Conservation (phyloP, 37 sponge, comb jelly and placozoan genomes). For the Beroe forskalii region DNA sequence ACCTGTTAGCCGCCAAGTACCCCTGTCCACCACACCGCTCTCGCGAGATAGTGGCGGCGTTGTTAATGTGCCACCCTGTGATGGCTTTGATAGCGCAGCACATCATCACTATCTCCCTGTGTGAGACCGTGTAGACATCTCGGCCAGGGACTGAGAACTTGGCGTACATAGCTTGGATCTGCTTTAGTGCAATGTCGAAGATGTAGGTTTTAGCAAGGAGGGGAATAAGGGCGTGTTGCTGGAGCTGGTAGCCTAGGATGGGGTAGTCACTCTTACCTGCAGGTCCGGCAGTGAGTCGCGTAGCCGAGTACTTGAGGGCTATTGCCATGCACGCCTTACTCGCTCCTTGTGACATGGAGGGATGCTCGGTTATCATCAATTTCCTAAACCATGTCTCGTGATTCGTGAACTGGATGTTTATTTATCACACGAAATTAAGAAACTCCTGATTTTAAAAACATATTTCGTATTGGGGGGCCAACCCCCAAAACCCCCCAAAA, state of each 20-base stretch:
- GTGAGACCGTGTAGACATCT: constrained; percentile 48
- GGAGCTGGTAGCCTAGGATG: constrained; percentile 54
- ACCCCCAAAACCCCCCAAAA: too few relatives aligned
- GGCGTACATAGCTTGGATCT: constrained; percentile 61
- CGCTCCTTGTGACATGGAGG: constrained; percentile 1
- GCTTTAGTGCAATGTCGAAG: constrained; percentile 59
- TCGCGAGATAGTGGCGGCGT: constrained; percentile 67
- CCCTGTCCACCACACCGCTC: constrained; percentile 99
- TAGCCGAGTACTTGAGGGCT: constrained; percentile 47
- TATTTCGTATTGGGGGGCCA: too few relatives aligned
- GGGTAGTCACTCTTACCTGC: constrained; percentile 60
- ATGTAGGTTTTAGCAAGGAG: constrained; percentile 63
- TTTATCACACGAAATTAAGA: too few relatives aligned
- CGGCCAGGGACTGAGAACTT: constrained; percentile 39
- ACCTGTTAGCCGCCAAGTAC: constrained; percentile 76
- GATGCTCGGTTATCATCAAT: too few relatives aligned
- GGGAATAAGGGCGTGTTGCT: constrained; percentile 49
- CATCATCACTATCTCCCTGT: constrained; percentile 62
- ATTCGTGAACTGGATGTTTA: too few relatives aligned
- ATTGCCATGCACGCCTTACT: constrained; percentile 62
- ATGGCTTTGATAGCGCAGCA: constrained; percentile 64
- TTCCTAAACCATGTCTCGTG: too few relatives aligned
- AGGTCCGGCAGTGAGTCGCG: constrained; percentile 49
- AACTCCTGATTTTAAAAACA: too few relatives aligned
- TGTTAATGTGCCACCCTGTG: constrained; percentile 54